Conservation (phyloP, 2,888 invertebrate species). For the Mallateleia sp. region DNA sequence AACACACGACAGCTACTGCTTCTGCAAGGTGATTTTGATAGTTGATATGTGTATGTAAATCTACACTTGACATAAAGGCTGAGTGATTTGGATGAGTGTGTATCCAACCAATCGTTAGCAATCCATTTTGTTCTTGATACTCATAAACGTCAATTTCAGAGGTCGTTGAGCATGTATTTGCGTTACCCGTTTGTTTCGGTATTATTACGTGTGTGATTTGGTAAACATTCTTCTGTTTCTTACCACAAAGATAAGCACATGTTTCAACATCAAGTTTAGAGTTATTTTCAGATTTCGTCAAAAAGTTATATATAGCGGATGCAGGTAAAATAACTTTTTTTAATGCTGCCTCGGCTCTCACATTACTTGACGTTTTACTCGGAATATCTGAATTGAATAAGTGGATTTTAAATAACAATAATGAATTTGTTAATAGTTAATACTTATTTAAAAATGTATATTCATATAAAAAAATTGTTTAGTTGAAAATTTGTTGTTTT, state of each 20-base stretch:
- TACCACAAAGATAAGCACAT: conserved; percentile 21
- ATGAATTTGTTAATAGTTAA: no score
- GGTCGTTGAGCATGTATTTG: conserved; percentile 10
- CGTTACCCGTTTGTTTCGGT: neutral
- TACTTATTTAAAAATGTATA: no score
- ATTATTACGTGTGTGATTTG: conserved; percentile 19
- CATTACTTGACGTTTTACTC: no score
- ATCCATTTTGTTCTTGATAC: neutral
- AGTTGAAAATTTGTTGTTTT: no score
- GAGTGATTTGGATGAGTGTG: no score
- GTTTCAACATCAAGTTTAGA: neutral
- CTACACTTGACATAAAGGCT: conserved; percentile 10
- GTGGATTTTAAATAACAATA: neutral
- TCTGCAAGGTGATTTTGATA: neutral
- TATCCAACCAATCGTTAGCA: conserved; percentile 6
- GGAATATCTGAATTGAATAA: neutral
- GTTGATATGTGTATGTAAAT: conserved; percentile 12
- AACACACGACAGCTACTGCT: conserved; percentile 13
- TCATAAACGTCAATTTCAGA: neutral
- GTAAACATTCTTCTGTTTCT: neutral
- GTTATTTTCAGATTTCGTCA: neutral
- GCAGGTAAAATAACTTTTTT: conserved; percentile 17
- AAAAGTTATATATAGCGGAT: conserved; percentile 19
- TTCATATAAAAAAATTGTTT: no score
- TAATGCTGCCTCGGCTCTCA: neutral